Evolutionary conservation across 2,113 vertebrate species (phyloP).

Genomic region (Hylia prasina): DNA sequence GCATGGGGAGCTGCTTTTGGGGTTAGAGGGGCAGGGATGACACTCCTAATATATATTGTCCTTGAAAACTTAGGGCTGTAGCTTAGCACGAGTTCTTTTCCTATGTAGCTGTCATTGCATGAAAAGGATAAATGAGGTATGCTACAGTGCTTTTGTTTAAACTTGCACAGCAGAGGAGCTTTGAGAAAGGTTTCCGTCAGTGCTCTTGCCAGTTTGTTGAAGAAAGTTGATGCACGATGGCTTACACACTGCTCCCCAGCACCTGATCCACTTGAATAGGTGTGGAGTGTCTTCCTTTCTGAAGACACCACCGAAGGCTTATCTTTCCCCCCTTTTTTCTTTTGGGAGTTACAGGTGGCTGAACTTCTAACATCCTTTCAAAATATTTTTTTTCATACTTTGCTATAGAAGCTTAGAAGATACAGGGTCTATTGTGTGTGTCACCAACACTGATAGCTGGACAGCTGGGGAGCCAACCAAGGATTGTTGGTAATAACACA

Average conservation of each 20-base stretch:
- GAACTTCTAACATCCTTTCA: neutral
- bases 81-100: neutral
- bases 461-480: neutral
- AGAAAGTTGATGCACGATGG: neutral
- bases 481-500: neutral
- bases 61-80: neutral
- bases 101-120: neutral
- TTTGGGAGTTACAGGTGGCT: neutral
- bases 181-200: neutral
- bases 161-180: neutral
- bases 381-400: neutral
- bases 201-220: neutral
- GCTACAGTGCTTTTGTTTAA: neutral
- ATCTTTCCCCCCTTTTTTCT: neutral
- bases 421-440: neutral
- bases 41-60: accelerated
- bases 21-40: neutral
- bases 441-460: neutral
- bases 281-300: neutral
- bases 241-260: neutral
- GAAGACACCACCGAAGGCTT: neutral
- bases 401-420: neutral
- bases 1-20: neutral
- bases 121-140: neutral
- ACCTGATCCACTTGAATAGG: neutral